A percentile compares a stretch with the other conserved stretches of the same genome.
phyloP scores from a whole-genome alignment of 2,888 invertebrate genomes.

The Mycalesis mineus region DNA sequence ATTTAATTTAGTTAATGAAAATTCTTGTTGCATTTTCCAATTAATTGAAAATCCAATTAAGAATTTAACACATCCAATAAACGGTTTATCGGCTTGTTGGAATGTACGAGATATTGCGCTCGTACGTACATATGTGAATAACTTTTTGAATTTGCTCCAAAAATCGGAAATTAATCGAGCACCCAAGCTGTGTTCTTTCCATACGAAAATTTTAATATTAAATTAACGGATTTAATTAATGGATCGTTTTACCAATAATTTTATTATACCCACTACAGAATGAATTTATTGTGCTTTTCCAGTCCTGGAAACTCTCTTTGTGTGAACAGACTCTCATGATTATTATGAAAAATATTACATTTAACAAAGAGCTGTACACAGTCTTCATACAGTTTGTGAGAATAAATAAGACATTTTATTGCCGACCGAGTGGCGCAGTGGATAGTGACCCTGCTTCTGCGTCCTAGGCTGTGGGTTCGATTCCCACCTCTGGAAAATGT shows the following conservation, averaged over 20 bases:
- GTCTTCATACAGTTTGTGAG: too few species aligned
- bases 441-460: too few species aligned
- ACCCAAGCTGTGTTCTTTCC: conserved; percentile 12
- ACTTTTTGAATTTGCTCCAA: conserved; percentile 24
- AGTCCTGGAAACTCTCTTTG: neutral
- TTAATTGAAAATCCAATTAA: conserved; percentile 65
- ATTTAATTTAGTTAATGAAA: conserved; percentile 10
- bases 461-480: too few species aligned
- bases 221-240: conserved; percentile 1
- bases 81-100: conserved; percentile 45
- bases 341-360: too few species aligned
- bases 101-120: conserved; percentile 27
- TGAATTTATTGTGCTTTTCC: neutral
- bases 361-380: too few species aligned
- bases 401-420: too few species aligned
- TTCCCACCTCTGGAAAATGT: too few species aligned
- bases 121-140: conserved; percentile 23
- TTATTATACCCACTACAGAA: neutral
- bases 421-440: too few species aligned
- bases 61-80: conserved; percentile 53
- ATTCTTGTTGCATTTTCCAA: conserved; percentile 43
- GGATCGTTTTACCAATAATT: neutral
- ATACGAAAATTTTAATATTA: conserved; percentile 15
- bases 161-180: conserved; percentile 21
- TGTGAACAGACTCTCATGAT: too few species aligned